These are phyloP conservation scores for Todus mexicanus DNA, from an alignment of 2,797 vertebrate species.

Conservation along the genomic window DNA sequence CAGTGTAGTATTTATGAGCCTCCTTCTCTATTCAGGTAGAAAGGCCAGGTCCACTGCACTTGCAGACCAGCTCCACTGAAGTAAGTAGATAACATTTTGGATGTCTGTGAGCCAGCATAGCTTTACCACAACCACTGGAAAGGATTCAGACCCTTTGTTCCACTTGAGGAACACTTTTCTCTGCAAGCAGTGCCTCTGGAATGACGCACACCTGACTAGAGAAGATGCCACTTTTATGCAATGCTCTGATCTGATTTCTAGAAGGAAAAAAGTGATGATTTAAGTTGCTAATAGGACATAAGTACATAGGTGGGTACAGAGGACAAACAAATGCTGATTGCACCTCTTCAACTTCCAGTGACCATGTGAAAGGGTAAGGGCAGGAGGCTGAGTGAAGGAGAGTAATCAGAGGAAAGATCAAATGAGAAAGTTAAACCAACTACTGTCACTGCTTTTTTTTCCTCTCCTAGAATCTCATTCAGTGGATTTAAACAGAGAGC, in stretches of 20 bases:
- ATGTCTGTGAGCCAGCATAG: not conserved
- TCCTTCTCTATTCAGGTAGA: not conserved
- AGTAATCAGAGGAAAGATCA: not conserved
- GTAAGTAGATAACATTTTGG: not conserved
- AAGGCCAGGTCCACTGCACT: not conserved
- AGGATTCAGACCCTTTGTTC: not conserved
- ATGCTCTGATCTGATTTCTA: not conserved
- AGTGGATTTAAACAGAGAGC: not conserved
- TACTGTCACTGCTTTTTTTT: not conserved
- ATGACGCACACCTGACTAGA: not conserved
- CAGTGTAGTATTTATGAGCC: rapidly evolving
- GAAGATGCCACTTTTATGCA: not conserved
- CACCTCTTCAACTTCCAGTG: not conserved
- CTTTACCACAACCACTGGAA: not conserved
- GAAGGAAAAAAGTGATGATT: not conserved
- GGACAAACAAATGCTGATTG: not conserved
- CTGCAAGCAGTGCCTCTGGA: not conserved
- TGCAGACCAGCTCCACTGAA: not conserved
- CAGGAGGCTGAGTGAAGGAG: not conserved
- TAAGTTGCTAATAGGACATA: not conserved
- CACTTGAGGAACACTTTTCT: rapidly evolving
- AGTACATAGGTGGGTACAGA: not conserved
- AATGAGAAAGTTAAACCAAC: not conserved
- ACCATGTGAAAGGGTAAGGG: not conserved
- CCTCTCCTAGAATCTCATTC: not conserved